These are phyloP conservation scores for Apamea monoglypha DNA, from an alignment of 2,888 invertebrate genomes.

Conservation along the genomic window DNA sequence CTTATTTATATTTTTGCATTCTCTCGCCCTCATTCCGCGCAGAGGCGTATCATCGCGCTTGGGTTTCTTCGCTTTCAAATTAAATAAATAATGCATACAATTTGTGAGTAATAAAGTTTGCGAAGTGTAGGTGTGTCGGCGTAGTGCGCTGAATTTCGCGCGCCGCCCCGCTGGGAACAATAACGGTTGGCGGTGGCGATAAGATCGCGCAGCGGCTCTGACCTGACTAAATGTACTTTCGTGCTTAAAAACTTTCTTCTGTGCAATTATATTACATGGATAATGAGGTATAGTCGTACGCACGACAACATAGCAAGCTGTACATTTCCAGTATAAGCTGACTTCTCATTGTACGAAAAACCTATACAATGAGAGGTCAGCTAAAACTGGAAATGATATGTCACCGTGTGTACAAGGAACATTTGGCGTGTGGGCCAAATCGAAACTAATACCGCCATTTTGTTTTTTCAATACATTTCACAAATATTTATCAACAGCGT, in stretches of 20 bases:
- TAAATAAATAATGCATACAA: slow-evolving; percentile 90
- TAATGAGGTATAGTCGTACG: not conserved
- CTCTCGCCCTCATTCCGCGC: slow-evolving; percentile 64
- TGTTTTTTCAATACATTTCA: not conserved
- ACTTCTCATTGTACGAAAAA: not conserved
- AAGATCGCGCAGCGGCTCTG: slow-evolving; percentile 72
- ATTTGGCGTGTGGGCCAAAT: not conserved
- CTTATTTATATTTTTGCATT: slow-evolving; percentile 71
- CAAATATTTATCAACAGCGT: not conserved
- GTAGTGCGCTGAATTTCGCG: slow-evolving; percentile 84
- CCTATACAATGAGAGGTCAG: not conserved
- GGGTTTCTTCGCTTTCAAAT: slow-evolving; percentile 90
- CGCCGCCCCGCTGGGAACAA: slow-evolving; percentile 85
- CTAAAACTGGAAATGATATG: not conserved
- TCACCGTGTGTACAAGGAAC: not conserved
- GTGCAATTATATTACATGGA: not conserved
- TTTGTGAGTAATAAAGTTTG: slow-evolving; percentile 89
- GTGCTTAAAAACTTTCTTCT: not conserved
- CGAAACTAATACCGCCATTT: not conserved
- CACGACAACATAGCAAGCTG: not conserved
- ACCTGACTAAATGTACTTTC: slow-evolving; percentile 1
- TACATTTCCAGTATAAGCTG: not conserved
- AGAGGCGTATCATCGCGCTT: slow-evolving; percentile 82
- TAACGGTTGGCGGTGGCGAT: slow-evolving; percentile 79
- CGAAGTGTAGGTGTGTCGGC: slow-evolving; percentile 82